Evolutionary conservation across 2,113 vertebrate genomes (phyloP), one percentile per base, ranked within the genome.

Genomic region (Oxygymnocypris stewartii): DNA sequence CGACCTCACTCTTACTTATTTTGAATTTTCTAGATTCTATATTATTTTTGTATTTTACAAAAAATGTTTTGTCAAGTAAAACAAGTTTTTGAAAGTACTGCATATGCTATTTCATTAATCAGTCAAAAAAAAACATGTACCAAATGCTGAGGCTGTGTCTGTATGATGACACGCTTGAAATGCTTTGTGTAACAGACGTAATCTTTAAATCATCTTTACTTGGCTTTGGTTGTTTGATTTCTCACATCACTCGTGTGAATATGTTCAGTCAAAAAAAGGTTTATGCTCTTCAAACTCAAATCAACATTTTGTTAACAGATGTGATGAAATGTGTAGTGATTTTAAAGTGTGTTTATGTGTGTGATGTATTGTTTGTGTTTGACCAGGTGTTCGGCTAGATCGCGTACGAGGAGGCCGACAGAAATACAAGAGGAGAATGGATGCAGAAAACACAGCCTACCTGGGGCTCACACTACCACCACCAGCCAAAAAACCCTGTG

Each of bases 391-490:
- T 90, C 98, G 98, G 86, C 95, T 99, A 87, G 98, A 99, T 92
- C 96, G 98, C 37, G 98, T 99, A 65, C 96, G 98, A 88, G 98
- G 98, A 90, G 98, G 98, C 87, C 95, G 98, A 84, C 98, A 99
- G 94, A 99, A 99, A 90, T 99, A 99, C 92, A 99, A 99, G 92
- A 95, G 98, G 89, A 95, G 97, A 90, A 92, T 98, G 95, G 97
- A 99, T 90, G 92, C 96, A 0, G 97, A 99, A 85, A 98, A 94
- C 94, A 96, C 96, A 90, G 95, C 97, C 0, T 97, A 98, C 74
- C 93, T 97, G 92, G 97, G 96, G 90, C 89, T 98, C 93, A 98
- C 97, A 78, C 97, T 99, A 59, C 96, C 97, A 79, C 97, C 97
- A 61, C 96, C 97, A 85, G 96, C 96, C 91, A 99, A 98, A 95